phyloP scores from a whole-genome alignment of 2,113 vertebrate genomes.

The Nerophis lumbriciformis region DNA sequence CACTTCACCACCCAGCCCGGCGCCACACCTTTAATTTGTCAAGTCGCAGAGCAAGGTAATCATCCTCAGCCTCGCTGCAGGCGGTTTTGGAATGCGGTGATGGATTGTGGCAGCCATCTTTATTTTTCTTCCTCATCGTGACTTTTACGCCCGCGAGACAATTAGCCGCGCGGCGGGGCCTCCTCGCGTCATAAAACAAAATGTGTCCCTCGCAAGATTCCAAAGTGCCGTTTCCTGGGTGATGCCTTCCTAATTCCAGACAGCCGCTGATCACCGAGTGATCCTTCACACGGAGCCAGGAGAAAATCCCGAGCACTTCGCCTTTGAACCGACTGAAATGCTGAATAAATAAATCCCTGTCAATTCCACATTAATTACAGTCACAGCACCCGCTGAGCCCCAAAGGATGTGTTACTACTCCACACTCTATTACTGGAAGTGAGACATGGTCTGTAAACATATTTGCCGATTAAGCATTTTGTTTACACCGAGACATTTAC shows the following conservation, averaged over 20 bases:
- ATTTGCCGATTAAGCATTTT: too few relatives aligned
- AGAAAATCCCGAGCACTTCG: slow-evolving; percentile 18
- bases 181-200: slow-evolving; percentile 2
- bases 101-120: background rate
- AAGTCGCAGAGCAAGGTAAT: background rate
- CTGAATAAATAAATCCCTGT: slow-evolving; percentile 37
- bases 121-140: background rate
- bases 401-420: slow-evolving; percentile 25
- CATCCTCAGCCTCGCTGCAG: background rate
- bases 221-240: slow-evolving; percentile 11
- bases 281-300: slow-evolving; percentile 11
- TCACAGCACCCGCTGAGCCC: slow-evolving; percentile 35
- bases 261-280: slow-evolving; percentile 18
- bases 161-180: slow-evolving; percentile 4
- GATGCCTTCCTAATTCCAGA: slow-evolving; percentile 25
- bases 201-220: background rate
- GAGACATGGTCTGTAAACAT: slow-evolving; percentile 1
- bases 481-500: too few relatives aligned
- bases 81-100: too few relatives aligned
- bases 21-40: slow-evolving; percentile 4
- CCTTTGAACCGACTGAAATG: slow-evolving; percentile 29
- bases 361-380: slow-evolving; percentile 44
- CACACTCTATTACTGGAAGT: slow-evolving; percentile 36
- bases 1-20: slow-evolving; percentile 33
- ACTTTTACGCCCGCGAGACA: background rate